Base-by-base conservation (phyloP, 2,113 vertebrate genomes). In the Euleptes europaea region DNA sequence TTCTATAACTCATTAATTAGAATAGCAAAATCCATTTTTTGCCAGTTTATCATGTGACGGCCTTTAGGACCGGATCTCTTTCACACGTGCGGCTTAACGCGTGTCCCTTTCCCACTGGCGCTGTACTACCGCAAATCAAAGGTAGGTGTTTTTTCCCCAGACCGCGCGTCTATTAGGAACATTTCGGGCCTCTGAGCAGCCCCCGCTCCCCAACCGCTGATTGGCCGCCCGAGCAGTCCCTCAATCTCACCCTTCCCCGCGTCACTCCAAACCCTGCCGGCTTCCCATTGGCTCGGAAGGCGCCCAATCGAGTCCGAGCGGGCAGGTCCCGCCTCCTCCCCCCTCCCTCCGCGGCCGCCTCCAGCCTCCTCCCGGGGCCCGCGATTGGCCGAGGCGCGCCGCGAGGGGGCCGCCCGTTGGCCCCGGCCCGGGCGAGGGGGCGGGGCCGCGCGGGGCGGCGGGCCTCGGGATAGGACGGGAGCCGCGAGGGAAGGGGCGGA, bases 341-440 rank as follows among this genome's bases (percentile, higher is more conserved):
- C 75, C 82, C 63, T 75, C 35, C 31, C 83, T n/a, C 75, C 74
- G 13, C 75, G 1, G 35, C 90, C 31, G 0, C 57, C 92, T 76
- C 89, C 93, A 79, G 80, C n/a, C 78, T 11, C 5, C 0, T 14
- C 42, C n/a, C n/a, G 2, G 0, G 44, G 0, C 19, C 5, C 0
- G 12, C 23, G 82, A 93, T 93, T 91, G 91, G 90, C 13, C 13
- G 0, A 0, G 31, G 0, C 2, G 3, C 6, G 1, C n/a, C 74
- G 8, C 1, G 51, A 9, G 28, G 40, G 15, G 5, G 7, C 23
- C 1, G 21, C 4, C 1, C 51, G 90, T 93, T 93, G 91, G 93
- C 47, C 6, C 33, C 0, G 1, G 3, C 0, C 13, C 1, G 42
- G 54, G 71, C 57, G 86, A 81, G 77, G 86, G 87, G 81, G 89